A percentile compares a stretch with the other conserved stretches of the same genome.
These are phyloP conservation scores for Synanthedon vespiformis DNA, from an alignment of 2,888 invertebrate species.

Conservation along the genomic window DNA sequence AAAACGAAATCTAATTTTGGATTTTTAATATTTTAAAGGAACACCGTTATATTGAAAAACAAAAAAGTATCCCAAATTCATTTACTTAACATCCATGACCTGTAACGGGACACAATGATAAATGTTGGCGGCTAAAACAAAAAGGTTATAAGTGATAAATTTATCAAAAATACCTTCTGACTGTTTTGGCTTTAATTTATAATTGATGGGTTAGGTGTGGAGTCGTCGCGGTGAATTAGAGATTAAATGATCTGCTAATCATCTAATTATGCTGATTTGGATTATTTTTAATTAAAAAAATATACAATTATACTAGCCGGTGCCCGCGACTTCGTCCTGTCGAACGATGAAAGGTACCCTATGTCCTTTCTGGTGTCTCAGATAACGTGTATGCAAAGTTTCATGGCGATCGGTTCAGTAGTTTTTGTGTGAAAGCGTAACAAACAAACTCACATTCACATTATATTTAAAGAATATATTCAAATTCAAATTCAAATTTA, in stretches of 20 bases:
- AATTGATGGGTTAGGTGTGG: conserved; percentile 33
- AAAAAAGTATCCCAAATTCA: not conserved
- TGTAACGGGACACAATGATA: conserved; percentile 36
- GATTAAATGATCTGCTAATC: conserved; percentile 48
- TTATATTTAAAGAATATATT: no score
- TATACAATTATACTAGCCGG: no score
- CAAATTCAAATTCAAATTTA: no score
- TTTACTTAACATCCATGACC: conserved; percentile 13
- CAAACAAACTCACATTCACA: no score
- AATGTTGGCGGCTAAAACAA: conserved; percentile 31
- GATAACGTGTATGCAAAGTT: no score
- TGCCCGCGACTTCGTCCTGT: no score
- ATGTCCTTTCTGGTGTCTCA: no score
- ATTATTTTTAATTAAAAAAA: conserved; percentile 16
- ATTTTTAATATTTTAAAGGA: conserved; percentile 4
- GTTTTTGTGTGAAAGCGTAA: no score
- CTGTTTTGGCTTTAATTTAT: conserved; percentile 36
- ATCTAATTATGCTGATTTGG: conserved; percentile 32
- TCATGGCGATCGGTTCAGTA: no score
- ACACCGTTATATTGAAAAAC: conserved; percentile 9
- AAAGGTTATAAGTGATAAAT: conserved; percentile 32
- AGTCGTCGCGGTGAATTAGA: conserved; percentile 48
- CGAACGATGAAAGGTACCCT: no score
- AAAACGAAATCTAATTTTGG: not conserved
- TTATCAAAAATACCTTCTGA: conserved; percentile 43